phyloP scores from a whole-genome alignment of 2,113 vertebrate genomes.

The Synodontis membranacea region DNA sequence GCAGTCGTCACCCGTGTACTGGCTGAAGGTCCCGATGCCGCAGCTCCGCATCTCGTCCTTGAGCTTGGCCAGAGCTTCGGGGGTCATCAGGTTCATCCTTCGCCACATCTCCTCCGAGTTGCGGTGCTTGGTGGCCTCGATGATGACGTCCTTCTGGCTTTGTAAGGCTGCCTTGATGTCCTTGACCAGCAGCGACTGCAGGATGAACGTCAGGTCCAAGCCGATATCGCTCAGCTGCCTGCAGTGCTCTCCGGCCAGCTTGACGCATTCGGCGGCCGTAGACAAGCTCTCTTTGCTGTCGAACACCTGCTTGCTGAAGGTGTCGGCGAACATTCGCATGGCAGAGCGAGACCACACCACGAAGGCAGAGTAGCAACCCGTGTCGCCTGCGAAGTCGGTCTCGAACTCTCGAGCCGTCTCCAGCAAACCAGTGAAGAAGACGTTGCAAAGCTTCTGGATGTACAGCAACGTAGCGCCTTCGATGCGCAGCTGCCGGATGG shows the following conservation, averaged over 20 bases:
- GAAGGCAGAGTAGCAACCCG: constrained; percentile 94
- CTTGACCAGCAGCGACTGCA: constrained; percentile 90
- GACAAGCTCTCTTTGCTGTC: constrained; percentile 97
- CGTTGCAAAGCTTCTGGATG: constrained; percentile 97
- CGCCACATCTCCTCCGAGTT: constrained; percentile 99
- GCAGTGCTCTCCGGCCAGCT: constrained; percentile 95
- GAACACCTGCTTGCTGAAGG: constrained; percentile 98
- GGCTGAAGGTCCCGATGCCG: constrained; percentile 84
- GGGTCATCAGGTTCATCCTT: constrained; percentile 97
- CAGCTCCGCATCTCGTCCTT: constrained; percentile 92
- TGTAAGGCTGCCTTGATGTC: constrained; percentile 89
- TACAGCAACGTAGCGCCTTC: constrained; percentile 96
- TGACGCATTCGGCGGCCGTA: constrained; percentile 91
- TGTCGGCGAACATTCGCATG: constrained; percentile 92
- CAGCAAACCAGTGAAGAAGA: constrained; percentile 94
- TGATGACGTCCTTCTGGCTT: constrained; percentile 96
- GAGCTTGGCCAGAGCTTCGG: constrained; percentile 89
- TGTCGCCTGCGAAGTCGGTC: constrained; percentile 90
- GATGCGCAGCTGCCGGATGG: constrained; percentile 93
- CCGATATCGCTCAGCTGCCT: constrained; percentile 92
- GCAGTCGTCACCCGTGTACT: constrained; percentile 94
- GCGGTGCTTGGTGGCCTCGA: constrained; percentile 95
- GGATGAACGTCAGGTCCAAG: constrained; percentile 92
- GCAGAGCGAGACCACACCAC: constrained; percentile 94
- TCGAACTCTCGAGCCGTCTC: constrained; percentile 95